Conservation (phyloP, 1,140 invertebrate species). For the Drosophila ananassae region DNA sequence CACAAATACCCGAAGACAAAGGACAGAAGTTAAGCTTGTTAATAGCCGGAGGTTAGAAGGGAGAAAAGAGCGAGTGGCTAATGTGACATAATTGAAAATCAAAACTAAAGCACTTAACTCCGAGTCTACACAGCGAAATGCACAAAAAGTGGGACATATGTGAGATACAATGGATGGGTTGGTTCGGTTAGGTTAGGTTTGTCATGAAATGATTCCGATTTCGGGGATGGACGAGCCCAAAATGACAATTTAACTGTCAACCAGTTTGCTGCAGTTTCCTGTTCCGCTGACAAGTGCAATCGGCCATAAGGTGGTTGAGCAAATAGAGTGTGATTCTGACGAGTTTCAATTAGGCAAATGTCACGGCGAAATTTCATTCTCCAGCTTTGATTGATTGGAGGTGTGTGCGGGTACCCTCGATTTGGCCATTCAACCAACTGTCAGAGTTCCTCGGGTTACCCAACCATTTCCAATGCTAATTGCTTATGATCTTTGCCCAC, state of each 20-base stretch:
- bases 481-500: slow-evolving; percentile 77
- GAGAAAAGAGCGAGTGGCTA: slow-evolving; percentile 40
- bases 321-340: slow-evolving; percentile 45
- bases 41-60: slow-evolving; percentile 35
- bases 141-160: slow-evolving; percentile 80
- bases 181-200: not conserved
- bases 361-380: slow-evolving; percentile 22
- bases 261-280: slow-evolving; percentile 49
- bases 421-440: slow-evolving; percentile 47
- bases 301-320: slow-evolving; percentile 52
- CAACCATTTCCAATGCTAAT: slow-evolving; percentile 63
- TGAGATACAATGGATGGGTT: slow-evolving; percentile 24
- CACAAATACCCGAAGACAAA: slow-evolving; percentile 59
- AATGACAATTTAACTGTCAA: slow-evolving; percentile 82
- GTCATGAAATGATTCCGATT: slow-evolving; percentile 30
- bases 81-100: slow-evolving; percentile 84
- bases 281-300: slow-evolving; percentile 75
- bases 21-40: slow-evolving; percentile 59
- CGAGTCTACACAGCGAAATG: slow-evolving; percentile 59
- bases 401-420: slow-evolving; percentile 32
- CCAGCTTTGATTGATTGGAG: slow-evolving; percentile 49
- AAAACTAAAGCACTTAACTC: slow-evolving; percentile 83
- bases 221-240: slow-evolving; percentile 25
- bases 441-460: slow-evolving; percentile 66
- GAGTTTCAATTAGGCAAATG: slow-evolving; percentile 70